Evolutionary conservation across 2,888 invertebrate species (phyloP), one percentile per base, ranked within the genome.

Genomic region (Eutolmus rufibarbis): DNA sequence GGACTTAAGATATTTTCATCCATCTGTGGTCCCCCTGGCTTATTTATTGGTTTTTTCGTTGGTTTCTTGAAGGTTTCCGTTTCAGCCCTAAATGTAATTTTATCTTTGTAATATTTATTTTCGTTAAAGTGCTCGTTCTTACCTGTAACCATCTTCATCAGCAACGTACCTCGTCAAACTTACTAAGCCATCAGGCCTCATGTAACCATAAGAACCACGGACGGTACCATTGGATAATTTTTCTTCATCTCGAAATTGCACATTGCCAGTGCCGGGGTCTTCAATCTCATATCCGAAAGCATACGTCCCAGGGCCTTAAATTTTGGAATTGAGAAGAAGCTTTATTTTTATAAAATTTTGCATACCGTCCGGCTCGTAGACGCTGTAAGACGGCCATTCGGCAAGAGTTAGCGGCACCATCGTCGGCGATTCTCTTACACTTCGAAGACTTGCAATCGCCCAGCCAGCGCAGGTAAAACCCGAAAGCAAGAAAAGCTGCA

Each of bases 241-340:
- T 89, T 96, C 95, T 91, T 97, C 97, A 84, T 94, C 94, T 4
- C 96, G 93, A 90, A 95, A 96, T 90, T 96, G 96, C 7, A 94
- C 93, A 90, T 96, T 96, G 14, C 95, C 94, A 3, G 94, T 94
- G 8, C 91, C 91, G 0, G 94, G 93, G 90, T 96, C 96, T 57
- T 95, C 93, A 8, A 96, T 92, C 90, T 96, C 95, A 90, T 95
- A 96, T 16, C 96, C 96, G 90, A 95, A 96, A 0, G 95, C 94
- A 90, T 96, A 96, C 0, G 95, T 95, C 28, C 95, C 95, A 28
- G 94, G 94, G 46, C 94, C 95, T 93, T 23, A 8, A 76, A 19
- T 56, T 16, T 34, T 85, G 74, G 51, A 12, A n/a, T 57, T 82
- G 12, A 5, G n/a, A 23, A 23, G 23, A 34, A 51, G 5, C 28